These are phyloP conservation scores for Gymnothorax javanicus DNA, from an alignment of 2,797 vertebrate species.

Conservation along the genomic window DNA sequence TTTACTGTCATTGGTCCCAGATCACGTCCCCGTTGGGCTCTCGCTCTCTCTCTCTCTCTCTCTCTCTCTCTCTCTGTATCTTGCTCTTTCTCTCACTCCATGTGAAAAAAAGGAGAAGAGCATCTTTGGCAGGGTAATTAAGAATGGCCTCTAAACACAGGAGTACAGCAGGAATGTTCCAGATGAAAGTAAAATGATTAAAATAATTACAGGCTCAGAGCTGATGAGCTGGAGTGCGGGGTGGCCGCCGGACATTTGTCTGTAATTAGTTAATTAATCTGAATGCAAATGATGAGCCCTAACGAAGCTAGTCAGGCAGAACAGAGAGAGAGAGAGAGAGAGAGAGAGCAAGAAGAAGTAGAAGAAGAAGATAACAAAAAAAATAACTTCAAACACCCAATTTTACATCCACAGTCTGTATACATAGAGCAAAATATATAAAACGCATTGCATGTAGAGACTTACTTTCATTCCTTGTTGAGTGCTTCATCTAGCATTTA, in stretches of 20 bases:
- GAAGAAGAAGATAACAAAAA: slow-evolving; percentile 28
- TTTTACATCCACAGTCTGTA: slow-evolving; percentile 38
- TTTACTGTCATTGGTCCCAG: slow-evolving; percentile 72
- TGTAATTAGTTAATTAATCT: slow-evolving; percentile 99
- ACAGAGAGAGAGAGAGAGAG: slow-evolving; percentile 70
- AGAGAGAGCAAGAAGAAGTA: slow-evolving; percentile 46
- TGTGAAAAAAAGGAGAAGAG: slow-evolving; percentile 67
- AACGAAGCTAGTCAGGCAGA: slow-evolving; percentile 99
- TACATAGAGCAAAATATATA: not conserved
- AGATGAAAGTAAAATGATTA: slow-evolving; percentile 99
- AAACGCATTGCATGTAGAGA: not conserved
- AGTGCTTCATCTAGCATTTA: not conserved
- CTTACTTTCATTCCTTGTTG: not conserved
- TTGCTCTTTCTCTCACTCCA: slow-evolving; percentile 42
- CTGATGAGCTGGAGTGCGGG: slow-evolving; percentile 97
- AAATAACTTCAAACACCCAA: slow-evolving; percentile 62
- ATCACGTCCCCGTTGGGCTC: slow-evolving; percentile 70
- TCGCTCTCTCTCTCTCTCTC: slow-evolving; percentile 34
- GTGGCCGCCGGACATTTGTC: slow-evolving; percentile 99
- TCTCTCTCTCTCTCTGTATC: slow-evolving; percentile 54
- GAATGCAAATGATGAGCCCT: slow-evolving; percentile 99
- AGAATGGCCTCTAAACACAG: slow-evolving; percentile 98
- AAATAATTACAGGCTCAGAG: slow-evolving; percentile 99
- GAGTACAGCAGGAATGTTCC: slow-evolving; percentile 95
- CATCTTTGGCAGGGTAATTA: slow-evolving; percentile 95